Percentiles rank a stretch among this genome's conserved stretches.
Evolutionary conservation across 2,797 vertebrate species (phyloP).

Genomic region (Darevskia mixta): DNA sequence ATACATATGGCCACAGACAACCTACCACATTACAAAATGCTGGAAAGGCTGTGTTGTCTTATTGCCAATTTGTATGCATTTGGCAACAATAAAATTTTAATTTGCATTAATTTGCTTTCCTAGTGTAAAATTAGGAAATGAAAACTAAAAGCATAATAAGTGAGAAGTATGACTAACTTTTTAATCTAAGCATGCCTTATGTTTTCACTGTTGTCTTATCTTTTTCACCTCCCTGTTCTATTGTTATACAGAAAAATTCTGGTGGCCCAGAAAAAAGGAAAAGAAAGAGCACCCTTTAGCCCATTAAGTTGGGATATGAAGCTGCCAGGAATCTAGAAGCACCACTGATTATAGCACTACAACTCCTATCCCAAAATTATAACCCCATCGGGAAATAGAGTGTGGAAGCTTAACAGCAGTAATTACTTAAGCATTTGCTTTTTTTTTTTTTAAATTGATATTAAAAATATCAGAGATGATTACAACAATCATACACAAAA

Average conservation of each 20-base stretch:
- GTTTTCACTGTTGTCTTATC: not conserved
- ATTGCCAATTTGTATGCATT: not conserved
- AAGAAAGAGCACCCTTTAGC: not conserved
- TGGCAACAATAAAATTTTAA: not conserved
- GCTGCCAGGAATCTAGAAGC: not conserved
- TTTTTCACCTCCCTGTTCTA: not conserved
- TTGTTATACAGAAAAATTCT: not conserved
- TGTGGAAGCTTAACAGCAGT: not conserved
- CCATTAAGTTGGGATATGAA: not conserved
- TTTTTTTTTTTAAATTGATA: too few species aligned
- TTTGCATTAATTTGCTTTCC: not conserved
- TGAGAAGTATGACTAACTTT: not conserved
- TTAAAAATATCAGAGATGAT: too few species aligned
- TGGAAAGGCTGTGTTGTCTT: not conserved
- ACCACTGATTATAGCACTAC: not conserved
- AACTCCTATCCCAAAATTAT: not conserved
- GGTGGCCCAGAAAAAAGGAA: not conserved
- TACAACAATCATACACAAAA: too few species aligned
- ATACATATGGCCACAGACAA: not conserved
- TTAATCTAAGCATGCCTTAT: not conserved
- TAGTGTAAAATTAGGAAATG: not conserved
- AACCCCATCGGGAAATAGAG: not conserved
- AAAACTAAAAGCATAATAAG: not conserved
- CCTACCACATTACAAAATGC: not conserved
- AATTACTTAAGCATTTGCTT: not conserved